A percentile compares a stretch with the other conserved stretches of the same genome.
phyloP scores from a whole-genome alignment of 2,888 invertebrate species.

The Lobophora halterata region DNA sequence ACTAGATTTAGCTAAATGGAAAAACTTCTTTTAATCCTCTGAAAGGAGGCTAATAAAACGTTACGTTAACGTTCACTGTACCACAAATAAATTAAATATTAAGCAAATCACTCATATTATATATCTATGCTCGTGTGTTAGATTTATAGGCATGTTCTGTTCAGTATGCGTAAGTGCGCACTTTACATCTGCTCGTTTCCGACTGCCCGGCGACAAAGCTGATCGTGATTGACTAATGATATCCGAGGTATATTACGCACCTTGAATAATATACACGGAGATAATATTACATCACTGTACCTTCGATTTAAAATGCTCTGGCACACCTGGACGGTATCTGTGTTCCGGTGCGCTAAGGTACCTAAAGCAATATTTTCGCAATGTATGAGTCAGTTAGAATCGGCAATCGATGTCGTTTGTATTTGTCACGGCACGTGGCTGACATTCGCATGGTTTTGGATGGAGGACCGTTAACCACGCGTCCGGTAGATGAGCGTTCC shows the following conservation, averaged over 20 bases:
- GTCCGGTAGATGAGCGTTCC: constrained; percentile 67
- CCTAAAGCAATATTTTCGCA: constrained; percentile 22
- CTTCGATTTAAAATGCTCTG: background rate
- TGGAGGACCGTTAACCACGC: constrained; percentile 56
- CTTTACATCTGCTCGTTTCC: constrained; percentile 49
- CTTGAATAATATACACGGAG: constrained; percentile 32
- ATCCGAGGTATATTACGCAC: constrained; percentile 39
- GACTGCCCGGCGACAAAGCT: constrained; percentile 33
- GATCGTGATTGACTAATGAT: constrained; percentile 47
- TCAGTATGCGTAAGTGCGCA: constrained; percentile 40
- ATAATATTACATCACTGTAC: constrained; percentile 21
- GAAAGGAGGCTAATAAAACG: too few species aligned
- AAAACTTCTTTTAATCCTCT: too few species aligned
- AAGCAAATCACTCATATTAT: too few species aligned
- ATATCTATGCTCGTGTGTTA: too few species aligned
- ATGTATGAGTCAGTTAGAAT: constrained; percentile 24
- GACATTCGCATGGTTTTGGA: constrained; percentile 52
- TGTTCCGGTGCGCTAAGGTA: constrained; percentile 18
- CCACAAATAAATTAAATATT: too few species aligned
- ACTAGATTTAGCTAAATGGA: too few species aligned
- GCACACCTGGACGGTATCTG: constrained; percentile 4
- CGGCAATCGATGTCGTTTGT: constrained; percentile 30
- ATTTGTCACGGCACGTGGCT: constrained; percentile 26
- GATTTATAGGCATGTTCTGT: constrained; percentile 34
- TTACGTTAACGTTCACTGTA: too few species aligned